Evolutionary conservation across 2,797 vertebrate species (phyloP), one percentile per base, ranked within the genome.

Genomic region (Triplophysa bombifrons): DNA sequence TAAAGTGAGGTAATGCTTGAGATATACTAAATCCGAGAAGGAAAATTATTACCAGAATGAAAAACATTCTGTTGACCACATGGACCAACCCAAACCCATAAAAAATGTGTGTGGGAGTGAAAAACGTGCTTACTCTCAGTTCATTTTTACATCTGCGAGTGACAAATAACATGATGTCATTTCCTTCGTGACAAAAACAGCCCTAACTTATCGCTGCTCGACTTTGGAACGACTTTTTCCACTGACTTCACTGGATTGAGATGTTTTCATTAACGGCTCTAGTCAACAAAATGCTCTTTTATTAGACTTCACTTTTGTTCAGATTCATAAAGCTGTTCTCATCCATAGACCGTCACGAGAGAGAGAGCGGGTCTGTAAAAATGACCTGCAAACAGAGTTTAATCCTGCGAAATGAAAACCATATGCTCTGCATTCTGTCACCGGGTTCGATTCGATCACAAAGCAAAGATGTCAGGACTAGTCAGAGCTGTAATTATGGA

Each of bases 371-470:
- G 67, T 71, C 66, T 51, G 66, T 56, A 58, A 68, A 66, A 78
- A 80, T n/a, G 64, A 56, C 55, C 70, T 70, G 69, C 63, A 81
- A 55, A 75, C 72, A n/a, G 77, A 77, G 34, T 48, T 79, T 44
- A 76, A 78, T 78, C 70, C 85, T 46, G 48, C 48, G 19, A 53
- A 72, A 85, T 72, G 51, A 80, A 78, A 86, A 83, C 61, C 83
- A 83, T 63, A 82, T 56, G 80, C 73, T 51, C 22, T 44, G 46
- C 68, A 22, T 66, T 69, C 50, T 55, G 56, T 74, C 68, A 58
- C 5, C 12, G n/a, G 66, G 27, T 79, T 77, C 61, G 38, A 74
- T 63, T 58, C 55, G 72, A 79, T 83, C 84, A 75, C 74, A 76
- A 65, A 72, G 46, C 19, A 80, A 66, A 83, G 69, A 69, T 53